Evolutionary conservation across 2,113 vertebrate genomes (phyloP).

Genomic region (Mormyrus lacerda): DNA sequence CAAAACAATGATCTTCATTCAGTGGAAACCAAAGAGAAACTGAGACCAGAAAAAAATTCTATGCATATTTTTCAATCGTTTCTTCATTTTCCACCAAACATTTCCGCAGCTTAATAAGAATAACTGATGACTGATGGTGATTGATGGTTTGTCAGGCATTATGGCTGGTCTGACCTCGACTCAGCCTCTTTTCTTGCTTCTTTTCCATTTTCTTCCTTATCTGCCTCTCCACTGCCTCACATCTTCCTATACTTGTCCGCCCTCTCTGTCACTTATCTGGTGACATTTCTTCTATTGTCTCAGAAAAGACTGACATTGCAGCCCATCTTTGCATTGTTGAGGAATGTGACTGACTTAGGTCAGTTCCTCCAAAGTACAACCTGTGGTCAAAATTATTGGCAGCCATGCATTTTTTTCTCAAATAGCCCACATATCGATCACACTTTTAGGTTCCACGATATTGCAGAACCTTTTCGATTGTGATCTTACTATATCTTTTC

Average conservation of each 20-base stretch:
- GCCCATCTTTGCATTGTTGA: neutral
- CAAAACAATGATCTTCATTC: neutral
- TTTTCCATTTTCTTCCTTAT: neutral
- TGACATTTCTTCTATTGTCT: neutral
- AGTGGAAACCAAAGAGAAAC: neutral
- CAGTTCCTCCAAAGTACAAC: neutral
- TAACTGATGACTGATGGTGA: neutral
- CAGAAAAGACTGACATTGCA: neutral
- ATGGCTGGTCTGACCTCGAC: neutral
- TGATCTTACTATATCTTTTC: neutral
- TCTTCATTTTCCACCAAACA: neutral
- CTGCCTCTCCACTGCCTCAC: neutral
- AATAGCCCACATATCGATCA: neutral
- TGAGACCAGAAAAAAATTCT: constrained; percentile 4
- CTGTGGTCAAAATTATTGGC: neutral
- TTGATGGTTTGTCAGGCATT: neutral
- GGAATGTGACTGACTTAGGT: neutral
- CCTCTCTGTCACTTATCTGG: neutral
- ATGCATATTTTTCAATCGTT: neutral
- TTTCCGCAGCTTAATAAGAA: neutral
- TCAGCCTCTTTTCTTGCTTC: neutral
- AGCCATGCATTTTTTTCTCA: neutral
- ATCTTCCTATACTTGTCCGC: neutral
- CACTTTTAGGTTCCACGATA: neutral
- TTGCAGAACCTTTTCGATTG: neutral